Conservation (phyloP, 2,797 vertebrate species). For the Adrianichthys oophorus region DNA sequence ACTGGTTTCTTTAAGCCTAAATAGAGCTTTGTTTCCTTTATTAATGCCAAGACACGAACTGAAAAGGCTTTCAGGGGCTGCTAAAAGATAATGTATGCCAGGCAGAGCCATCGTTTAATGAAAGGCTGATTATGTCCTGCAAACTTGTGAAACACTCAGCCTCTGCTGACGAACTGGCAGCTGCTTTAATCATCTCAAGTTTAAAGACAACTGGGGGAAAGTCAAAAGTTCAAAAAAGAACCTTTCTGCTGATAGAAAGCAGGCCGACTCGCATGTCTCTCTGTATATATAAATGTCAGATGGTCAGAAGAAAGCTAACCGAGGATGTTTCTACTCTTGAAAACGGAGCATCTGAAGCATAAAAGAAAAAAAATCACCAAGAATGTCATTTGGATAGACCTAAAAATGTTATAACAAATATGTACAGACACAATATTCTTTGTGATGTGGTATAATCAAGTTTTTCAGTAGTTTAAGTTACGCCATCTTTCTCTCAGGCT, state of each 20-base stretch:
- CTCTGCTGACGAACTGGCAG: constrained; percentile 45
- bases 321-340: no score
- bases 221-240: no score
- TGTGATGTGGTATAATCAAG: no score
- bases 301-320: no score
- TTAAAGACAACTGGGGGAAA: constrained; percentile 1
- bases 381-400: no score
- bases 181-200: constrained; percentile 37
- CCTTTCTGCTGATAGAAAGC: no score
- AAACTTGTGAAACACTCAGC: constrained; percentile 41
- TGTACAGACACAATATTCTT: no score
- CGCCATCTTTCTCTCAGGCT: constrained; percentile 21
- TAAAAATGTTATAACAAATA: no score
- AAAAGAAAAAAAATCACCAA: no score
- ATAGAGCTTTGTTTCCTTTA: constrained; percentile 32
- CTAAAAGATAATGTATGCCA: constrained; percentile 29
- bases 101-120: constrained; percentile 34
- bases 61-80: constrained; percentile 20
- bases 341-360: no score
- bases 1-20: constrained; percentile 21
- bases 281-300: no score
- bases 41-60: constrained; percentile 35
- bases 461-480: background rate
- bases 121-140: constrained; percentile 54
- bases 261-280: no score